phyloP scores from a whole-genome alignment of 2,888 invertebrate genomes.

The Heliconius cydno region DNA sequence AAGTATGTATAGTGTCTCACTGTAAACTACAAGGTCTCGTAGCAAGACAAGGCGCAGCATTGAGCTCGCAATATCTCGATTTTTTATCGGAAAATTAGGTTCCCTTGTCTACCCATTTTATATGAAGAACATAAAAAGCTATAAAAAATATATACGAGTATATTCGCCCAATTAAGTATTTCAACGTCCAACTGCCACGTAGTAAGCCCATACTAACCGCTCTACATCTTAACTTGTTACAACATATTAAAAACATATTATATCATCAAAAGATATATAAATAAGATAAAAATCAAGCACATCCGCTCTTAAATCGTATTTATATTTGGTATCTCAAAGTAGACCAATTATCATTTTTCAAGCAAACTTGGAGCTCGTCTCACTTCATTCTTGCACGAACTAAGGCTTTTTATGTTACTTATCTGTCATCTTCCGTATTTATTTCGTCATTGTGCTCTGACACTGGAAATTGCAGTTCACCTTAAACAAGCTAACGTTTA shows the following conservation, averaged over 20 bases:
- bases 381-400: constrained; percentile 38
- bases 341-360: constrained; percentile 61
- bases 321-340: constrained; percentile 38
- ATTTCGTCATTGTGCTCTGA: constrained; percentile 24
- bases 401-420: constrained; percentile 18
- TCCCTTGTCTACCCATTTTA: too few relatives aligned
- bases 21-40: too few relatives aligned
- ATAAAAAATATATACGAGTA: too few relatives aligned
- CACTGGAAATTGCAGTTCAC: not conserved
- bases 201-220: too few relatives aligned
- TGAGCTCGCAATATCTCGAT: too few relatives aligned
- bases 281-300: not conserved
- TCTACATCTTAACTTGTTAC: too few relatives aligned
- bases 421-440: constrained; percentile 30
- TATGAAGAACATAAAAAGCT: too few relatives aligned
- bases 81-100: too few relatives aligned
- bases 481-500: not conserved
- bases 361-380: constrained; percentile 46
- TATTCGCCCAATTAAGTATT: too few relatives aligned
- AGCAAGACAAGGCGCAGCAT: too few relatives aligned
- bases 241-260: not conserved
- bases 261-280: not conserved
- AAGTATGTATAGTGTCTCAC: too few relatives aligned
- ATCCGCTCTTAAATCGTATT: constrained; percentile 6
- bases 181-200: too few relatives aligned